A percentile compares a stretch with the other conserved stretches of the same genome.
Conservation (phyloP, 2,797 vertebrate species). For the Myioborus miniatus region DNA sequence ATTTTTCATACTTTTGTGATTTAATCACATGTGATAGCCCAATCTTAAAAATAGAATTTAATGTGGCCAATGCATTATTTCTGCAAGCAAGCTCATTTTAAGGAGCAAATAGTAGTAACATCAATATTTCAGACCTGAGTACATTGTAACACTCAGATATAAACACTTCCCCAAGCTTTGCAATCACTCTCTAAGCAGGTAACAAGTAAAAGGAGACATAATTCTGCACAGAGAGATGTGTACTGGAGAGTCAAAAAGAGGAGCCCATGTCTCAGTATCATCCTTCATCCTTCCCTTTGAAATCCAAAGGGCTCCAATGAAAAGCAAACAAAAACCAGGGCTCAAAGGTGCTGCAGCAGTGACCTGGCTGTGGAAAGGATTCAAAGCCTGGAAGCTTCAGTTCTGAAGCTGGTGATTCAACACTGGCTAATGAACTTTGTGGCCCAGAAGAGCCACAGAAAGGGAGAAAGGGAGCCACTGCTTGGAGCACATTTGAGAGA, state of each 20-base stretch:
- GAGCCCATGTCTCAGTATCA: not conserved
- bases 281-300: not conserved
- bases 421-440: not conserved
- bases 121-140: not conserved
- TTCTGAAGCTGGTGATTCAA: not conserved
- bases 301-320: conserved; percentile 16
- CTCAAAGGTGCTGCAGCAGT: not conserved
- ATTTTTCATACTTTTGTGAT: not conserved
- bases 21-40: not conserved
- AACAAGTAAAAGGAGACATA: not conserved
- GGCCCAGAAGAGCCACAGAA: not conserved
- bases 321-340: not conserved
- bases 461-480: not conserved
- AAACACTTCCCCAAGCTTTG: not conserved
- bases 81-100: not conserved
- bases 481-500: not conserved
- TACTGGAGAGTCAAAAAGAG: not conserved
- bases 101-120: not conserved
- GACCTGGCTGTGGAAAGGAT: not conserved
- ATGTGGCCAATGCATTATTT: not conserved
- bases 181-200: not conserved
- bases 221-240: not conserved
- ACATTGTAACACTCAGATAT: not conserved
- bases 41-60: not conserved
- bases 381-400: not conserved